Evolutionary conservation across 2,113 vertebrate species (phyloP).

Genomic region (Hippocampus abdominalis): DNA sequence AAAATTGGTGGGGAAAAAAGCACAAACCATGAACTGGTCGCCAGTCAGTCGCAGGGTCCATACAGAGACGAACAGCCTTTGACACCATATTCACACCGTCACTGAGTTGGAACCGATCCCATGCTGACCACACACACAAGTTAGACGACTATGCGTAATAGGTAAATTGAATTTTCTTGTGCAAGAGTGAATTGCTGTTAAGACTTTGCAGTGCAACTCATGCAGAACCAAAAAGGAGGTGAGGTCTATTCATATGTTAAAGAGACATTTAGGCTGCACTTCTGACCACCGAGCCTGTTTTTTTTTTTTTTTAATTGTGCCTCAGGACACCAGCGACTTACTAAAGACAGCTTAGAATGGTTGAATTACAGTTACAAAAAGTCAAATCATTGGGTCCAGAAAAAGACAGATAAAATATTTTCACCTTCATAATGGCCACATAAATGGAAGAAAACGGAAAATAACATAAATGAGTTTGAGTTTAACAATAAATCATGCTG

Average conservation of each 20-base stretch:
- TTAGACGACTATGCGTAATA: not conserved
- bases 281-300: not conserved
- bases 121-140: too few relatives aligned
- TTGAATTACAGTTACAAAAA: not conserved
- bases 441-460: not conserved
- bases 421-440: not conserved
- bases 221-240: not conserved
- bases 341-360: slow-evolving; percentile 3
- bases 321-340: too few relatives aligned
- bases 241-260: not conserved
- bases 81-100: too few relatives aligned
- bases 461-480: not conserved
- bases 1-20: not conserved
- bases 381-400: not conserved
- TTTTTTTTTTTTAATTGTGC: too few relatives aligned
- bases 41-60: too few relatives aligned
- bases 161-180: not conserved
- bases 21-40: not conserved
- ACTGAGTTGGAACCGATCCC: too few relatives aligned
- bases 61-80: too few relatives aligned
- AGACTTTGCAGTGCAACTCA: not conserved
- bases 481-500: slow-evolving; percentile 1
- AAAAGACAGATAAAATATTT: not conserved
- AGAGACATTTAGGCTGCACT: not conserved
- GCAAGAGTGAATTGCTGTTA: not conserved